Percentiles rank a stretch among this genome's conserved stretches.
These are phyloP conservation scores for Petrolisthes manimaculis DNA, from an alignment of 2,888 invertebrate species.

Conservation along the genomic window DNA sequence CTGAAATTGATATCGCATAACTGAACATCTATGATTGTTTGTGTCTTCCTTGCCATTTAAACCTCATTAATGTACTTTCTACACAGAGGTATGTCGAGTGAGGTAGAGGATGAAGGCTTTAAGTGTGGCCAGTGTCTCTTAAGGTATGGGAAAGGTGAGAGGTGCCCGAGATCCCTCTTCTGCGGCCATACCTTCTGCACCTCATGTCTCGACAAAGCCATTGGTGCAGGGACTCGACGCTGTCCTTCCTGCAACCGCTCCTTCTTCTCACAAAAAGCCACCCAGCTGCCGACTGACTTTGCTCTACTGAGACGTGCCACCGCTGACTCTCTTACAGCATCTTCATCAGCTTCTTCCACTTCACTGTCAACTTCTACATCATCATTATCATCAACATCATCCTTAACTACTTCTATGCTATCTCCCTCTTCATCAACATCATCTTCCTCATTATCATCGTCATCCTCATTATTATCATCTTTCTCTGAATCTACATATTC, in stretches of 20 bases:
- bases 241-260: slow-evolving; percentile 32
- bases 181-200: slow-evolving; percentile 54
- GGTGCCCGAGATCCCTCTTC: slow-evolving; percentile 41
- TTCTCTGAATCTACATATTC: background rate
- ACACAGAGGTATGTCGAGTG: slow-evolving; percentile 4
- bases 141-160: slow-evolving; percentile 7
- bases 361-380: background rate
- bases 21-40: too few relatives aligned
- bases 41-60: too few relatives aligned
- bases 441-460: background rate
- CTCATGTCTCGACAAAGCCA: slow-evolving; percentile 30
- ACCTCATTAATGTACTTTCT: background rate
- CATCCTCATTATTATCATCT: background rate
- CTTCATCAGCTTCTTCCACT: background rate
- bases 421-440: background rate
- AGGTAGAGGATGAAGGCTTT: background rate
- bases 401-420: background rate
- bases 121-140: background rate
- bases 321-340: background rate
- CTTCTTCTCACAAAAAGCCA: slow-evolving; percentile 29
- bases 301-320: slow-evolving; percentile 10
- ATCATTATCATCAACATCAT: background rate
- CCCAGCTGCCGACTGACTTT: slow-evolving; percentile 40
- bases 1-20: too few relatives aligned
- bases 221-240: background rate